Evolutionary conservation across 2,113 vertebrate genomes (phyloP), one percentile per base, ranked within the genome.

Genomic region (Spea multiplicata): DNA sequence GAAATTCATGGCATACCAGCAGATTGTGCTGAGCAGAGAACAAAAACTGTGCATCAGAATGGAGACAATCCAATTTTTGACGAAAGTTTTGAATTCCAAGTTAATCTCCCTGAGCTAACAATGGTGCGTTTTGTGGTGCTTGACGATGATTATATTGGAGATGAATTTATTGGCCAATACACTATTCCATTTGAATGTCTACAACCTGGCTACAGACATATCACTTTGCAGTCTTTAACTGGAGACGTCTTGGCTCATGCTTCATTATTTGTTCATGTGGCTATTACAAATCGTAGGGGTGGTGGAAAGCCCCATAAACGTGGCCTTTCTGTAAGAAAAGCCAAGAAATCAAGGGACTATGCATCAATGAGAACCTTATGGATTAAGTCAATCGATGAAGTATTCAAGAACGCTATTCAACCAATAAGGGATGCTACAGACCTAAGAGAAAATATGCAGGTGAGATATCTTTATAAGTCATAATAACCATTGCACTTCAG

Each of bases 401-500:
- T 98, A 66, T 99, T 99, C 91, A 99, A 96, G 90, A 96, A 93
- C 16, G 97, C 95, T 71, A 86, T 93, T 77, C 93, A 92, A 5
- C 95, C 95, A 1, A 94, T 99, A 53, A 92, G 95, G 74, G 97
- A 99, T 71, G 97, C 94, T 66, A 97, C 97, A 0, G 97, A 99
- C 85, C 94, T 99, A 85, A 90, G 97, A 88, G 97, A 99, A 89
- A 99, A 98, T 88, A 96, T 99, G 95, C 97, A 99, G 96, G 97
- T 99, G 91, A 80, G 86, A 82, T 64, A 52, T 83, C 17, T 8
- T 55, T 44, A 13, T 66, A 80, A 9, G 30, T 30, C 30, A 30
- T 30, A 30, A 30, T 30, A 30, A 70, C 30, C 73, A 13, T 82
- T 46, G 4, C 10, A 59, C 16, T 0, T 2, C 5, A 59, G 10